These are phyloP conservation scores for Pyrrhia umbra DNA, from an alignment of 2,888 invertebrate species.

Conservation along the genomic window DNA sequence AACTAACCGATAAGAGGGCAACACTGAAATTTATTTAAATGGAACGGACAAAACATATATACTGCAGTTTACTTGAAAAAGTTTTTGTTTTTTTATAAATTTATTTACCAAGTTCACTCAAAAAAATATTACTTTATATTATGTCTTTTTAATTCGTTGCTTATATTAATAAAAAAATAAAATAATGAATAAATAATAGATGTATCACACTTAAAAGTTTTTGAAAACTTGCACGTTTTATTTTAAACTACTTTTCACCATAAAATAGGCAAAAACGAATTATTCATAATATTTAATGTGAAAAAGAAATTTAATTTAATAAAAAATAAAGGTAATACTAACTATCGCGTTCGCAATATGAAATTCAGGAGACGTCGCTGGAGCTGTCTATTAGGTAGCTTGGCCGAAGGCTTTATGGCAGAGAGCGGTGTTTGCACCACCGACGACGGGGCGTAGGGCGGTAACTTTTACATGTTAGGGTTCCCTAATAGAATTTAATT, in stretches of 20 bases:
- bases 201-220: not conserved
- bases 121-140: too few relatives aligned
- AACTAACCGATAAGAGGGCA: not conserved
- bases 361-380: constrained; percentile 9
- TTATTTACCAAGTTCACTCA: too few relatives aligned
- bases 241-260: too few relatives aligned
- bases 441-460: constrained; percentile 26
- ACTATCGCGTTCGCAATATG: not conserved
- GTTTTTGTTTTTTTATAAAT: too few relatives aligned
- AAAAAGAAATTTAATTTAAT: not conserved
- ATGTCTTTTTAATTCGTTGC: too few relatives aligned
- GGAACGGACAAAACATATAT: too few relatives aligned
- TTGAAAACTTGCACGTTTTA: not conserved
- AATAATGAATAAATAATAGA: not conserved
- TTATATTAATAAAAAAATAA: not conserved
- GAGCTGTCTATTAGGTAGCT: constrained; percentile 19
- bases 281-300: too few relatives aligned
- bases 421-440: not conserved
- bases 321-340: constrained; percentile 1
- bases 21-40: not conserved
- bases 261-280: too few relatives aligned
- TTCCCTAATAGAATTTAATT: not conserved
- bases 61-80: too few relatives aligned
- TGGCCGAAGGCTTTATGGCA: constrained; percentile 34
- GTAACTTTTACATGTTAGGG: constrained; percentile 10